Percentiles rank a stretch among this genome's conserved stretches.
These are phyloP conservation scores for Chaetodon auriga DNA, from an alignment of 2,113 vertebrate genomes.

Conservation along the genomic window DNA sequence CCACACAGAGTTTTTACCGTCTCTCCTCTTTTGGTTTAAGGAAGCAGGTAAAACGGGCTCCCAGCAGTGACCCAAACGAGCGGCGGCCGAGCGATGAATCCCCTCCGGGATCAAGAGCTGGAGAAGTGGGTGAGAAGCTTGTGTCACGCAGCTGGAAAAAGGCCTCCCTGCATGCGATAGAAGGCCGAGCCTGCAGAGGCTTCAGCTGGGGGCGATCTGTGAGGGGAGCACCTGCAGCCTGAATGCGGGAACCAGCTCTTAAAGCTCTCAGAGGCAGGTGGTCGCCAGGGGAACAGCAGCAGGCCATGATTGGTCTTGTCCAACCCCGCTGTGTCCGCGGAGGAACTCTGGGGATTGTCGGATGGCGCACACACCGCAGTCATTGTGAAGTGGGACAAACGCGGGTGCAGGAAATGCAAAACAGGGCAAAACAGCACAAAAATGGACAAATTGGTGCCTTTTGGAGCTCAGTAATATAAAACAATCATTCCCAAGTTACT, in stretches of 20 bases:
- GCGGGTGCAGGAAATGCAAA: constrained; percentile 4
- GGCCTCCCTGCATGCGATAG: constrained; percentile 38
- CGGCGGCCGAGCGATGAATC: not conserved
- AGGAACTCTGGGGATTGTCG: constrained; percentile 60
- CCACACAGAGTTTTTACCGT: not conserved
- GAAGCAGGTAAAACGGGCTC: not conserved
- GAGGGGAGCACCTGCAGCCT: constrained; percentile 60
- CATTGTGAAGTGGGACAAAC: not conserved
- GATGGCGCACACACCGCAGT: constrained; percentile 4
- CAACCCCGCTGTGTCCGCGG: constrained; percentile 71
- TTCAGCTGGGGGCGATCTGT: constrained; percentile 31
- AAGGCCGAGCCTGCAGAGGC: constrained; percentile 30
- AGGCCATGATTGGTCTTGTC: constrained; percentile 58
- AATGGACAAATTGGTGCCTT: not conserved
- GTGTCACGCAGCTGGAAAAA: constrained; percentile 39
- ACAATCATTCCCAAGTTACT: constrained; percentile 25
- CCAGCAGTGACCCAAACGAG: not conserved
- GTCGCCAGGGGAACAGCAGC: constrained; percentile 67
- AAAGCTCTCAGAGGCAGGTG: constrained; percentile 60
- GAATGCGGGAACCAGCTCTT: constrained; percentile 68
- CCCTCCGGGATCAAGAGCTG: not conserved
- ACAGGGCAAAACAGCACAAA: not conserved
- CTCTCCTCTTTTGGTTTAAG: not conserved
- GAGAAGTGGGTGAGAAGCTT: constrained; percentile 33
- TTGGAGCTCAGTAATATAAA: not conserved